Conservation (phyloP, 2,888 invertebrate species). For the Hymenopus coronatus region DNA sequence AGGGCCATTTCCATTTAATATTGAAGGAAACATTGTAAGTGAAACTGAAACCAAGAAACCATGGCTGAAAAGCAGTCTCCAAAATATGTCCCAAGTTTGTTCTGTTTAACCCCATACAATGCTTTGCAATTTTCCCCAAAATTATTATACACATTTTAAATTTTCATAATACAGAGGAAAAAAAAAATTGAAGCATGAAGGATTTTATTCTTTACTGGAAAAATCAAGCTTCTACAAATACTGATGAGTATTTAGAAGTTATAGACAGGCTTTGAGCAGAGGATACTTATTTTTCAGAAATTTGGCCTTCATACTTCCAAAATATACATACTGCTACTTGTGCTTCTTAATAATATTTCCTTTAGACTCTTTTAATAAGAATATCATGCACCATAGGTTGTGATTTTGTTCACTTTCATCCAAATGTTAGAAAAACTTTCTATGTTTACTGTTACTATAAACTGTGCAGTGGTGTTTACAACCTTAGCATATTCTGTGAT, state of each 20-base stretch:
- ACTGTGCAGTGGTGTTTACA: not conserved
- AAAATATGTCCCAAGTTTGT: too few species aligned
- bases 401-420: not conserved
- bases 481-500: not conserved
- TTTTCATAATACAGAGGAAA: too few species aligned
- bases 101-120: too few species aligned
- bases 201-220: not conserved
- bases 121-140: too few species aligned
- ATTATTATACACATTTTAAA: too few species aligned
- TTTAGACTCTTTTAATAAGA: not conserved
- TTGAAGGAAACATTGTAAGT: too few species aligned
- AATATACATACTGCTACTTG: not conserved
- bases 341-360: not conserved
- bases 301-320: not conserved
- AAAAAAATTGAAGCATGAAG: too few species aligned
- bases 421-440: not conserved
- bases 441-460: not conserved
- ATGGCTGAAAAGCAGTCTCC: too few species aligned
- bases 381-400: not conserved
- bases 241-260: not conserved
- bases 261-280: not conserved
- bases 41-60: too few species aligned
- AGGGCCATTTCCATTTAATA: too few species aligned
- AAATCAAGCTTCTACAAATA: not conserved
- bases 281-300: not conserved